These are phyloP conservation scores for Spea multiplicata DNA, from an alignment of 2,113 vertebrate genomes.

Conservation along the genomic window DNA sequence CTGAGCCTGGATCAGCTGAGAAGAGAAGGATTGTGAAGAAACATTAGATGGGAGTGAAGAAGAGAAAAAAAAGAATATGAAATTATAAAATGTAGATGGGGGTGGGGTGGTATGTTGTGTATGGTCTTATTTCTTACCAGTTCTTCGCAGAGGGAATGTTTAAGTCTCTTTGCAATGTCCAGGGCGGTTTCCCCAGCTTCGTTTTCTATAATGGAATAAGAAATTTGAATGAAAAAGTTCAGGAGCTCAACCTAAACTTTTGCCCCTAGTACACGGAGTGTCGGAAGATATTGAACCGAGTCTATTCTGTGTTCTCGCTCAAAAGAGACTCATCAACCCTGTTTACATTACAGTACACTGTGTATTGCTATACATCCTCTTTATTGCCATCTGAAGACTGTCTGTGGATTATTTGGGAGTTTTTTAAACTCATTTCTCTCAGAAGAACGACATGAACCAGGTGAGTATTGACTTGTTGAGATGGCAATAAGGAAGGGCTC, in stretches of 20 bases:
- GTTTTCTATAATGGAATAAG: conserved; percentile 56
- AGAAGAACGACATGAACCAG: no score
- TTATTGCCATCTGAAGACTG: no score
- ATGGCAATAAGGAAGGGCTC: no score
- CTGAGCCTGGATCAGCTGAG: conserved; percentile 61
- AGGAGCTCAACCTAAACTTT: not conserved
- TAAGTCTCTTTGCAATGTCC: conserved; percentile 60
- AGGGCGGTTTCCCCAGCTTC: conserved; percentile 58
- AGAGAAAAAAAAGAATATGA: not conserved
- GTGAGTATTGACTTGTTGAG: no score
- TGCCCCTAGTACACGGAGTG: not conserved
- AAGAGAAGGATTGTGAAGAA: not conserved
- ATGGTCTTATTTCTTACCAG: conserved; percentile 57
- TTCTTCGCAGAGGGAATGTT: conserved; percentile 62
- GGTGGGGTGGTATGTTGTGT: not conserved
- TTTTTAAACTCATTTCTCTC: no score
- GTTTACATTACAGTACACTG: no score
- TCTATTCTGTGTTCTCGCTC: not conserved
- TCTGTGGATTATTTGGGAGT: no score
- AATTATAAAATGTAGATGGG: not conserved
- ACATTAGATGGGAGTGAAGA: not conserved
- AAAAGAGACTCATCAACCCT: no score
- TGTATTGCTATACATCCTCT: no score
- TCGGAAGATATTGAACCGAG: not conserved
- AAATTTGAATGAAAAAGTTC: not conserved